phyloP scores from a whole-genome alignment of 2,113 vertebrate species.

The human region DNA sequence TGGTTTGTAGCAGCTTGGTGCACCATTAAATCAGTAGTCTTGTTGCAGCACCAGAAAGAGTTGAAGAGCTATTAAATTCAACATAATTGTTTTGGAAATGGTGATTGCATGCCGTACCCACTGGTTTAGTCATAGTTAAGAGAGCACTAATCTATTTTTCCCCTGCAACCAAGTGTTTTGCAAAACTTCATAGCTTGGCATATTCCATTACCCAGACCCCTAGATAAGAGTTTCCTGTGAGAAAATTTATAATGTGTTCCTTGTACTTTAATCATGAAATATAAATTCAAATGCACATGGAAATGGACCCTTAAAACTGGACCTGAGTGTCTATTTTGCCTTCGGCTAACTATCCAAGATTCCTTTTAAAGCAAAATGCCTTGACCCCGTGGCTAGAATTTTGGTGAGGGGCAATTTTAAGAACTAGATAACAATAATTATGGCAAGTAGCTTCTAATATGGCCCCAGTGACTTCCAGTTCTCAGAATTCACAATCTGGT shows the following conservation, averaged over 20 bases:
- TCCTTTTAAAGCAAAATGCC: not conserved
- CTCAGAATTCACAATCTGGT: not conserved
- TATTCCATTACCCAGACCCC: not conserved
- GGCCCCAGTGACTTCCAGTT: not conserved
- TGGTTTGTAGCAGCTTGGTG: constrained; percentile 70
- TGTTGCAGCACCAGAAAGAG: constrained; percentile 58
- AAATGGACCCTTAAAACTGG: not conserved
- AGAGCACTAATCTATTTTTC: constrained; percentile 40
- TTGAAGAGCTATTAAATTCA: constrained; percentile 66
- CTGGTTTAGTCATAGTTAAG: constrained; percentile 29
- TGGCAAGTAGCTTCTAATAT: not conserved
- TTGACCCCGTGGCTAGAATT: not conserved
- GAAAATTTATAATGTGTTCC: constrained; percentile 14
- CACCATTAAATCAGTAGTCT: constrained; percentile 68
- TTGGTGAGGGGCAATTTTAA: not conserved
- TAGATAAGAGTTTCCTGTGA: not conserved
- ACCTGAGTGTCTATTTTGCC: not conserved
- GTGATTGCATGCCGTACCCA: constrained; percentile 40
- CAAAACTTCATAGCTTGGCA: constrained; percentile 49
- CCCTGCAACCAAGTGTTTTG: constrained; percentile 45
- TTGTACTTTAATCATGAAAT: not conserved
- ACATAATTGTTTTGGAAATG: constrained; percentile 67
- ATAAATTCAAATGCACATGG: not conserved
- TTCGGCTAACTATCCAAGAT: not conserved
- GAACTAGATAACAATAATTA: not conserved